A percentile compares a stretch with the other conserved stretches of the same genome.
phyloP scores from a whole-genome alignment of 1,140 invertebrate species.

The Alviniconcha marisindica region DNA sequence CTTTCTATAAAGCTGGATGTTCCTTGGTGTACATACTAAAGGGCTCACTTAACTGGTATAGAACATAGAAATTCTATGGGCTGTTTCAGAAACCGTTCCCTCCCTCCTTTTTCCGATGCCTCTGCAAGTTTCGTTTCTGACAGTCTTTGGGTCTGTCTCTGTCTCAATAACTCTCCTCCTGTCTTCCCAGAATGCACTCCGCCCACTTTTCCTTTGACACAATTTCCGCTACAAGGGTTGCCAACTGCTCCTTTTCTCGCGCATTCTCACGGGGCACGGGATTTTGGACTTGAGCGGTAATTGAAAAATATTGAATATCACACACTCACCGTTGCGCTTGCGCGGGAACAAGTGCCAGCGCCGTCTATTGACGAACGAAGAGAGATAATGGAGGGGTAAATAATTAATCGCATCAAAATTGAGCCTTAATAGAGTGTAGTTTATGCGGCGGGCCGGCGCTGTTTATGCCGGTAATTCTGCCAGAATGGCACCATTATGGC shows the following conservation, averaged over 20 bases:
- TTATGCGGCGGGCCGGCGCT: background rate
- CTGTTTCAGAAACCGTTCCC: background rate
- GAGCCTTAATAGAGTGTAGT: slow-evolving; percentile 38
- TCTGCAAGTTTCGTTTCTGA: too few relatives aligned
- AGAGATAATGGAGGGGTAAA: slow-evolving; percentile 31
- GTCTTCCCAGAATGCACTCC: slow-evolving; percentile 29
- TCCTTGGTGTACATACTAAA: background rate
- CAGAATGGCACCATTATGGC: background rate
- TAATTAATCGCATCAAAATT: slow-evolving; percentile 39
- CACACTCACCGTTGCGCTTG: slow-evolving; percentile 21
- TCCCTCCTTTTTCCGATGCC: too few relatives aligned
- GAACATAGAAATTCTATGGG: background rate
- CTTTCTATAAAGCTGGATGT: background rate
- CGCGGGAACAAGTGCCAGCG: slow-evolving; percentile 19
- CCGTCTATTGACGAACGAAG: slow-evolving; percentile 23
- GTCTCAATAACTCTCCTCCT: background rate
- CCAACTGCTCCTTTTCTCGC: slow-evolving; percentile 31
- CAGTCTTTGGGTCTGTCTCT: background rate
- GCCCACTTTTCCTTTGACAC: slow-evolving; percentile 19
- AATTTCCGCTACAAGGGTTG: slow-evolving; percentile 17
- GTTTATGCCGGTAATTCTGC: slow-evolving; percentile 26
- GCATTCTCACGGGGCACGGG: slow-evolving; percentile 25
- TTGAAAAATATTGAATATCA: slow-evolving; percentile 35
- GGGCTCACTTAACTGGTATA: background rate
- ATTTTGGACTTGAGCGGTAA: background rate